Evolutionary conservation across 2,888 invertebrate species (phyloP).

Genomic region (Pinctada fucata): DNA sequence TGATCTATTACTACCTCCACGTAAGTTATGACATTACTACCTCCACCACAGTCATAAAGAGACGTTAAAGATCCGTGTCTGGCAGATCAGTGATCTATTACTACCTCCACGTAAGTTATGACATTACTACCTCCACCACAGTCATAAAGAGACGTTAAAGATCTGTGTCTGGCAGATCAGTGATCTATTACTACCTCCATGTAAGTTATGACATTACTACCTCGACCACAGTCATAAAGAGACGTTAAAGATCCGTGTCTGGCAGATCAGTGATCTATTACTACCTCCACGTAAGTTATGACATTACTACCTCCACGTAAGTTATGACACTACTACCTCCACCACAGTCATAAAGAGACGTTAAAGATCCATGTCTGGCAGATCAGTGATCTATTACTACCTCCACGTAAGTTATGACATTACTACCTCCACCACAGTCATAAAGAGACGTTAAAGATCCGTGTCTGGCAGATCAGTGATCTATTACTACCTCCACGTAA

Average conservation of each 20-base stretch:
- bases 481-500: constrained; percentile 71
- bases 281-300: constrained; percentile 66
- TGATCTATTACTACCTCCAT: constrained; percentile 71
- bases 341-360: constrained; percentile 62
- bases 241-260: constrained; percentile 67
- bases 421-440: constrained; percentile 67
- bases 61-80: constrained; percentile 67
- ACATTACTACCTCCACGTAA: constrained; percentile 70
- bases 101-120: constrained; percentile 66
- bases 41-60: constrained; percentile 61
- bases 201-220: constrained; percentile 53
- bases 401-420: constrained; percentile 62
- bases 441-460: constrained; percentile 64
- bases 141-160: constrained; percentile 63
- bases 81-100: constrained; percentile 70
- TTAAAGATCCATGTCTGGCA: constrained; percentile 72
- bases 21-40: constrained; percentile 43
- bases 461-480: constrained; percentile 71
- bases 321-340: too few relatives aligned
- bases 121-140: too few relatives aligned
- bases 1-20: constrained; percentile 71
- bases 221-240: constrained; percentile 65
- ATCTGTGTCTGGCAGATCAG: constrained; percentile 70
- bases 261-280: constrained; percentile 70
- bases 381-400: constrained; percentile 68